Evolutionary conservation across 2,888 invertebrate species (phyloP), one percentile per base, ranked within the genome.

Genomic region (Diabrotica balteata): DNA sequence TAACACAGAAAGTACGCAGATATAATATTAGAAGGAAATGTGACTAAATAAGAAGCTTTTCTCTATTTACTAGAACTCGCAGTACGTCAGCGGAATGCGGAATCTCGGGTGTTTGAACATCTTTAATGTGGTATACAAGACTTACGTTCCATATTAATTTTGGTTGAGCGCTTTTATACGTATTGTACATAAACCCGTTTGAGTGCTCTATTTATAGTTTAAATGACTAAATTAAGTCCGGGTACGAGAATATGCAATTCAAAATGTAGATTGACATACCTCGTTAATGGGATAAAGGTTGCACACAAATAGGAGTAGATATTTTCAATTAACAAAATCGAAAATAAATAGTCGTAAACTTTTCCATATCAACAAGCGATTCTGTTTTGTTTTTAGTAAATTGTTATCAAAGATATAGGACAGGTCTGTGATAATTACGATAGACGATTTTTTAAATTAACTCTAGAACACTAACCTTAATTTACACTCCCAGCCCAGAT

Each of bases 131-230:
- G 55, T 45, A 57, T 43, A 57, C 11, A 57, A 57, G 55, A 57
- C 55, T 55, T 57, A 45, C 45, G 55, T 57, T 44, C 9, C 55
- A 57, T 11, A 57, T 57, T 57, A 57, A 57, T 57, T 57, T 57
- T 57, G 55, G 45, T 57, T 57, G 55, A 57, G 55, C 55, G 55
- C 45, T 57, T 57, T 45, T 45, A 57, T 57, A 45, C 45, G 45
- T 45, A 17, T 45, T 57, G 55, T 57, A 57, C 44, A 57, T 57
- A 45, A 57, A 9, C 32, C 55, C 45, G 11, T 45, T 57, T 57
- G 17, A 57, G 55, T 57, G 55, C 55, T 17, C 45, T 57, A 45
- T 42, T 54, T 54, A 54, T 54, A 54, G 53, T 54, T 42, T 54
- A 22, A 42, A 54, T 17, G 55, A 45, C 17, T 44, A 45, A 17